Base-by-base conservation (phyloP, 2,888 invertebrate genomes). In the Apodemia zela region DNA sequence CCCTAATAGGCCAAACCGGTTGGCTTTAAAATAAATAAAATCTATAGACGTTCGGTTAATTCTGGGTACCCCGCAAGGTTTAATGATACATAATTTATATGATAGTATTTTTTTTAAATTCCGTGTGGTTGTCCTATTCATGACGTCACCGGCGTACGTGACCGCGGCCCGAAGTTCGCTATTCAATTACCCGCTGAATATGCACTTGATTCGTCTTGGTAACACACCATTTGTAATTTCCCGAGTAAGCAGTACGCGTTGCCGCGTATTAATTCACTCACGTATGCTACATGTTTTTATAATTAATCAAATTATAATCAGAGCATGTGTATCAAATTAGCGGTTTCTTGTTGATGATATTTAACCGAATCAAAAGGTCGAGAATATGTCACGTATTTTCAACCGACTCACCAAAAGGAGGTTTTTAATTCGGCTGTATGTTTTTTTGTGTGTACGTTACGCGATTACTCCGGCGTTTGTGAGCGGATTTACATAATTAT, bases 151-250 rank as follows among this genome's bases (percentile, higher is more conserved):
- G 29, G 13, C 59, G 61, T 17, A 65, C 69, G 69, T 66, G 64
- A 64, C 64, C 61, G 47, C 65, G 64, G 64, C 63, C 62, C 62
- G 65, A 65, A 62, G 63, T 60, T 60, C 61, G 45, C 63, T 65
- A 47, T 60, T 59, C 61, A 29, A 69, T 64, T 66, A 63, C 60
- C 2, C 57, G 49, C 54, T 62, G 65, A 69, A 67, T 65, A 63
- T 66, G 59, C 59, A 66, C 66, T 65, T 67, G 68, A 69, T 68
- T 68, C 66, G 61, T 65, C 65, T 67, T 67, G 66, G 65, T 65
- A 67, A 62, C 61, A 64, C 42, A 21, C 58, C 62, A 63, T 66
- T 58, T 54, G 63, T 65, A 63, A 67, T 67, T 65, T 65, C 63
- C 61, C 60, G 61, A 49, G 65, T 42, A 61, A 63, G 64, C 54